Evolutionary conservation across 2,113 vertebrate genomes (phyloP).

Genomic region (Isurus oxyrinchus): DNA sequence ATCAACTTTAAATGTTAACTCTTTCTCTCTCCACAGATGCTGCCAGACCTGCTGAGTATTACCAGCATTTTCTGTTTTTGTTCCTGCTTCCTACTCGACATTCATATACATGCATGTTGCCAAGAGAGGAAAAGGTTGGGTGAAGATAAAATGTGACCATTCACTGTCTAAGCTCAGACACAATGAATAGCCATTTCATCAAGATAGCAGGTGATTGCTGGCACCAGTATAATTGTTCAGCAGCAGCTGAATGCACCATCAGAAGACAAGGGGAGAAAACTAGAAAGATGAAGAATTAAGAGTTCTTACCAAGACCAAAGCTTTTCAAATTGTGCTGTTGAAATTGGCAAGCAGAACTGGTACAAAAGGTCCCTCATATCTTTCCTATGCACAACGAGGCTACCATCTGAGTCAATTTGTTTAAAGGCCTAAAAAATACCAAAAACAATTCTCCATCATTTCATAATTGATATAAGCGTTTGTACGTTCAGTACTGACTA

Average conservation of each 20-base stretch:
- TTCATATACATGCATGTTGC: neutral
- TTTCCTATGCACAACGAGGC: slow-evolving; percentile 51
- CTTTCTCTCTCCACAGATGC: neutral
- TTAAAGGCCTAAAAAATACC: slow-evolving; percentile 51
- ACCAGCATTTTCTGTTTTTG: neutral
- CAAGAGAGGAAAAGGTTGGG: neutral
- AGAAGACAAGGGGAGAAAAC: too few species aligned
- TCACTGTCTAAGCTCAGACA: neutral
- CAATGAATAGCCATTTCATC: too few species aligned
- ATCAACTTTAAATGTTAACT: neutral
- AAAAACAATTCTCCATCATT: slow-evolving; percentile 40
- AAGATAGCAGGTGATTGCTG: neutral
- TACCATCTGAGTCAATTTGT: slow-evolving; percentile 51
- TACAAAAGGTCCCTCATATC: slow-evolving; percentile 55
- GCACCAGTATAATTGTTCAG: neutral
- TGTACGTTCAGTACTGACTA: neutral
- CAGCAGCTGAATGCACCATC: neutral
- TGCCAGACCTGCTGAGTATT: neutral
- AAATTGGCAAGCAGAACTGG: slow-evolving; percentile 58
- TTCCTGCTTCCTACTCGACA: neutral
- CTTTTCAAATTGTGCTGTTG: slow-evolving; percentile 57
- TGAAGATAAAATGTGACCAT: neutral
- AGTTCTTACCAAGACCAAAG: slow-evolving; percentile 60
- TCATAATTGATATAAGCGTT: neutral
- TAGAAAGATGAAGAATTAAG: neutral